A percentile compares a stretch with the other conserved stretches of the same genome.
These are phyloP conservation scores for Cervus canadensis DNA, from an alignment of 2,113 vertebrate species.

Conservation along the genomic window DNA sequence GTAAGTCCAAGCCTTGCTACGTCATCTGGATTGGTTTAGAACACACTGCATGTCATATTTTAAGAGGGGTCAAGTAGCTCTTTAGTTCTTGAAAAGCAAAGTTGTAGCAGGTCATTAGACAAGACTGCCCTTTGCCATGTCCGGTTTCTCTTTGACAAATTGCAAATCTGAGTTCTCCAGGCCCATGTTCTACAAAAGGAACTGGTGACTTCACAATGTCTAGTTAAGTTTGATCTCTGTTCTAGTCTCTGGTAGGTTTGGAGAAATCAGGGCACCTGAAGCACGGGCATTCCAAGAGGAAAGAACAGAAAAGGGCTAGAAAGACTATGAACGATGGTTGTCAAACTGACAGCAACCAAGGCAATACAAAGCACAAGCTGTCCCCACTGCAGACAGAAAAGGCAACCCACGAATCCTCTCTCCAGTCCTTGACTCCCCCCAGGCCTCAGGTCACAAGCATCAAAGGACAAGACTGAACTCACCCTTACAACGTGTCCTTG, in stretches of 20 bases:
- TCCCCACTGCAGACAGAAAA: fast-evolving
- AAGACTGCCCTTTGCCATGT: fast-evolving
- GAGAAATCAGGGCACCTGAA: background rate
- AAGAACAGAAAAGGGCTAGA: background rate
- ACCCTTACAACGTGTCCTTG: background rate
- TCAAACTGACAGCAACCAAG: background rate
- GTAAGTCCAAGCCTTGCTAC: background rate
- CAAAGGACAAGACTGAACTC: background rate
- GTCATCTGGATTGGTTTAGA: background rate
- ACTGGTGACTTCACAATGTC: fast-evolving
- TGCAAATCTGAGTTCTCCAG: background rate
- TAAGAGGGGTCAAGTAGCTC: background rate
- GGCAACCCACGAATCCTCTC: background rate
- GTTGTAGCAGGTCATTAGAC: background rate
- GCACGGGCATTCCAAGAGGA: background rate
- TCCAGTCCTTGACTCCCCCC: background rate
- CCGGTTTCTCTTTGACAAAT: background rate
- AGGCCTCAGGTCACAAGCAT: background rate
- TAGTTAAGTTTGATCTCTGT: background rate
- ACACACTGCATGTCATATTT: background rate
- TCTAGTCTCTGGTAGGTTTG: background rate
- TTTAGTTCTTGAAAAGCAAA: background rate
- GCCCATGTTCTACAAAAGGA: background rate
- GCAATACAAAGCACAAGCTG: fast-evolving
- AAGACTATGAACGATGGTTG: background rate